Percentiles rank a stretch among this genome's conserved stretches.
Conservation (phyloP, 1,140 invertebrate genomes). For the Homarus americanus region DNA sequence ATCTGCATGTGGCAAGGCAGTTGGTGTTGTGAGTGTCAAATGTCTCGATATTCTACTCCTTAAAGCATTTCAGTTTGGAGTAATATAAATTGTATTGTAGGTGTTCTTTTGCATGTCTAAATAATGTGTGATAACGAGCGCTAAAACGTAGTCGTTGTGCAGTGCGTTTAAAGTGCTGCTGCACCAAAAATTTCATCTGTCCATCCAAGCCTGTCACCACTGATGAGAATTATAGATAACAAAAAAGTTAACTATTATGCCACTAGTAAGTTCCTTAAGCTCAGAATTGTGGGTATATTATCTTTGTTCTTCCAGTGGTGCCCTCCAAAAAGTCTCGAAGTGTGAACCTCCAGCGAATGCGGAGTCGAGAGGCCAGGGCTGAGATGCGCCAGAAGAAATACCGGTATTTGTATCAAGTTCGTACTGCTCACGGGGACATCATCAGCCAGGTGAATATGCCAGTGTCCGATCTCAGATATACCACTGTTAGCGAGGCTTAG, state of each 20-base stretch:
- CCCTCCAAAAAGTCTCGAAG: slow-evolving; percentile 78
- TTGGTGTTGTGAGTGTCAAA: background rate
- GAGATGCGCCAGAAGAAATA: slow-evolving; percentile 90
- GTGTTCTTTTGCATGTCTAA: background rate
- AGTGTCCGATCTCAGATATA: slow-evolving; percentile 73
- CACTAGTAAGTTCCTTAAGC: background rate
- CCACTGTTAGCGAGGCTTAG: slow-evolving; percentile 70
- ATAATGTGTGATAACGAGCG: background rate
- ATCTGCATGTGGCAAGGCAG: background rate
- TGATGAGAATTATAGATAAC: background rate
- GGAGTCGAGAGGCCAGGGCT: slow-evolving; percentile 85
- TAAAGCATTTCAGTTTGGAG: background rate
- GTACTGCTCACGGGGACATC: slow-evolving; percentile 92
- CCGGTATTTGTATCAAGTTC: slow-evolving; percentile 91
- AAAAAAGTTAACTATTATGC: background rate
- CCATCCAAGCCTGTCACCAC: slow-evolving; percentile 11
- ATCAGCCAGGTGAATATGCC: slow-evolving; percentile 86
- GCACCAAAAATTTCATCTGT: slow-evolving; percentile 11
- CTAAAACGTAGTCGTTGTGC: background rate
- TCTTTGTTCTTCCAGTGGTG: slow-evolving; percentile 75
- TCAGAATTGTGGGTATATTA: background rate
- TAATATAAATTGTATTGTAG: background rate
- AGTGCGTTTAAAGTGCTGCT: background rate
- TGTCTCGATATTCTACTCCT: background rate
- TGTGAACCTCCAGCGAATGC: slow-evolving; percentile 79